Conservation (phyloP, 2,797 vertebrate species). For the Kryptolebias ocellatus region DNA sequence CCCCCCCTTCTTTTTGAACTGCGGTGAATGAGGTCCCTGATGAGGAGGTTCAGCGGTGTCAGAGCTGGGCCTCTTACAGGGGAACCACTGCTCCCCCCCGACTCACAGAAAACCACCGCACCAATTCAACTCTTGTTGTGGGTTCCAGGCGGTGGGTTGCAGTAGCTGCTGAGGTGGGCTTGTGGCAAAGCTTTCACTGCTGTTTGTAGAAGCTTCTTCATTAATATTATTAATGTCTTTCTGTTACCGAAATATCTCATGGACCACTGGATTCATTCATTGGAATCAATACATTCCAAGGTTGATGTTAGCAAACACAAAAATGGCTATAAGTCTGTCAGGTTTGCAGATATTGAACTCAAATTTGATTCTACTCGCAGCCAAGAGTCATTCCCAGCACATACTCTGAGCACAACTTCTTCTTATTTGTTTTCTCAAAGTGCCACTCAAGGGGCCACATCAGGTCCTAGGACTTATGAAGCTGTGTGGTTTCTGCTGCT, state of each 20-base stretch:
- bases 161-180: slow-evolving; percentile 8
- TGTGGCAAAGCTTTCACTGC: slow-evolving; percentile 9
- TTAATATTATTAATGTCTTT: too few relatives aligned
- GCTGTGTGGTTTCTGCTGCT: not conserved
- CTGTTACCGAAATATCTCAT: too few relatives aligned
- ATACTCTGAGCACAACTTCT: too few relatives aligned
- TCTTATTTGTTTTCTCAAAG: not conserved
- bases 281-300: too few relatives aligned
- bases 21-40: slow-evolving; percentile 58
- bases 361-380: too few relatives aligned
- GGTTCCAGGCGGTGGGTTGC: slow-evolving; percentile 2
- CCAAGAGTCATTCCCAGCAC: too few relatives aligned
- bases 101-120: slow-evolving; percentile 31
- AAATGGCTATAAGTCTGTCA: too few relatives aligned
- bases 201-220: slow-evolving; percentile 3
- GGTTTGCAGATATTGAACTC: too few relatives aligned
- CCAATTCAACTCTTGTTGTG: slow-evolving; percentile 22
- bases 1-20: slow-evolving; percentile 29
- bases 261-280: too few relatives aligned
- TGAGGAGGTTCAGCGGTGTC: slow-evolving; percentile 46
- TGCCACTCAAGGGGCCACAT: not conserved
- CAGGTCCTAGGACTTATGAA: slow-evolving; percentile 1
- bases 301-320: too few relatives aligned
- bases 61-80: slow-evolving; percentile 52
- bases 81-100: slow-evolving; percentile 26